phyloP scores from a whole-genome alignment of 2,113 vertebrate species.

The Ursus arctos region DNA sequence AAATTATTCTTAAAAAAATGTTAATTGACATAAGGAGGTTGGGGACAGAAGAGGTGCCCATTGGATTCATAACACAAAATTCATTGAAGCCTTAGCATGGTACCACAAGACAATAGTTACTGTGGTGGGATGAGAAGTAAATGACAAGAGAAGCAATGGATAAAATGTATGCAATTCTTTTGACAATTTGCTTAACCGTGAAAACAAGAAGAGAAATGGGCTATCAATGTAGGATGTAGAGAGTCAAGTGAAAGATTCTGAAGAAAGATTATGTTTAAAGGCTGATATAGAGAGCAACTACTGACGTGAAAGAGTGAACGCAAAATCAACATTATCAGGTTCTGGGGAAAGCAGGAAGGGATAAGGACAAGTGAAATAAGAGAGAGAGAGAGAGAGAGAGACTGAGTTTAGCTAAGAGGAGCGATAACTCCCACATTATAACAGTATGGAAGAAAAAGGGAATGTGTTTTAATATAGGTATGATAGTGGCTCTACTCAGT shows the following conservation, averaged over 20 bases:
- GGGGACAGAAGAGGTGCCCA: not conserved
- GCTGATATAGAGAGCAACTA: not conserved
- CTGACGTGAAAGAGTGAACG: not conserved
- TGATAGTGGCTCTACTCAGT: accelerated
- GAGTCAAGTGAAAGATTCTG: not conserved
- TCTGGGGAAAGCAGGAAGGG: not conserved
- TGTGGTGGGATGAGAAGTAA: not conserved
- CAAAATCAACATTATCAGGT: not conserved
- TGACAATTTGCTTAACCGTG: not conserved
- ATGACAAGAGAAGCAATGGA: not conserved
- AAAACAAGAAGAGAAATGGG: not conserved
- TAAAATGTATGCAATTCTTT: not conserved
- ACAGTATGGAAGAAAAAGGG: too few species aligned
- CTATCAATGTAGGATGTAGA: not conserved
- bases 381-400: not conserved
- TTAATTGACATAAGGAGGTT: not conserved
- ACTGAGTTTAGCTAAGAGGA: not conserved
- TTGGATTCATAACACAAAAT: not conserved
- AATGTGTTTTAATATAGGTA: too few species aligned
- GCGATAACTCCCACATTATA: not conserved
- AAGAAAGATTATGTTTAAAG: not conserved
- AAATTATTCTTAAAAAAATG: not conserved
- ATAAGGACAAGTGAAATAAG: not conserved
- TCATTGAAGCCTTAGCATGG: not conserved
- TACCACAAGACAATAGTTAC: accelerated